A percentile compares a stretch with the other conserved stretches of the same genome.
phyloP scores from a whole-genome alignment of 2,888 invertebrate species.

The Drosophila robusta region DNA sequence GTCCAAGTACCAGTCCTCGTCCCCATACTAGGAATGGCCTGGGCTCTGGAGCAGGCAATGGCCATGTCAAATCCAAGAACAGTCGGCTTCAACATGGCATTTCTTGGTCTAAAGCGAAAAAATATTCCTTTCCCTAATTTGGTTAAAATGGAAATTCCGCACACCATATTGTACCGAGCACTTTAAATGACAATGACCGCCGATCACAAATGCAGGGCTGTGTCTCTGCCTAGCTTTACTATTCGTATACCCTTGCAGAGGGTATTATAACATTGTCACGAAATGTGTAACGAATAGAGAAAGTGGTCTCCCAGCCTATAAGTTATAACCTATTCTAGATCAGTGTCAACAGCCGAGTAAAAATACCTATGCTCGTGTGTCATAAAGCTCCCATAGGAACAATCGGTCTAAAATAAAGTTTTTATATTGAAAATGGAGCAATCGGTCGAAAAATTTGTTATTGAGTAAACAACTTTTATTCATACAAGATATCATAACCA shows the following conservation, averaged over 20 bases:
- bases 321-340: no score
- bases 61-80: constrained; percentile 54
- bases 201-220: constrained; percentile 37
- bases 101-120: constrained; percentile 70
- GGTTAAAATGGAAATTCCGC: constrained; percentile 83
- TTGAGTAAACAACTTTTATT: no score
- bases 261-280: neutral
- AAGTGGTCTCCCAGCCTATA: no score
- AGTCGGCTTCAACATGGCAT: constrained; percentile 58
- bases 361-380: no score
- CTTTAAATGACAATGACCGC: constrained; percentile 73
- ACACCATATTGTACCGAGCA: constrained; percentile 79
- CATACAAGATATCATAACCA: no score
- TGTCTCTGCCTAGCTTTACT: constrained; percentile 54
- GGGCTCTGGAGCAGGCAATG: constrained; percentile 23
- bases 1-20: constrained; percentile 8
- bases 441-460: no score
- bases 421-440: no score
- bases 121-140: constrained; percentile 80
- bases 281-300: no score
- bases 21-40: constrained; percentile 36
- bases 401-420: no score
- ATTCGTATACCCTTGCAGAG: constrained; percentile 45
- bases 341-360: no score
- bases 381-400: no score